These are phyloP conservation scores for Oceanodroma tethys DNA, from an alignment of 2,113 vertebrate genomes.

Conservation along the genomic window DNA sequence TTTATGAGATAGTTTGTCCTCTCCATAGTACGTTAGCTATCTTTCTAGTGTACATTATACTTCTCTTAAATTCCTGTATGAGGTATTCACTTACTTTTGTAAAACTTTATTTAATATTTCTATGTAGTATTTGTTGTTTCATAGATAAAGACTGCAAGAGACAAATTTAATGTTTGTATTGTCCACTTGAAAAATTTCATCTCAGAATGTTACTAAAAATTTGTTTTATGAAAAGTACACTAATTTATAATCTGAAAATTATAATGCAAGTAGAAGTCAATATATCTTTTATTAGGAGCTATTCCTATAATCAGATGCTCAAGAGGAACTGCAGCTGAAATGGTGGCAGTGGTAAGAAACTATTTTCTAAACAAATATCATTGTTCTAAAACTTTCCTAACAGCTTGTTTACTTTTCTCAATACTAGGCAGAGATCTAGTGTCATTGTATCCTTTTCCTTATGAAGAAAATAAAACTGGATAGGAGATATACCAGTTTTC, in stretches of 20 bases:
- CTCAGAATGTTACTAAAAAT: background rate
- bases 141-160: background rate
- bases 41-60: background rate
- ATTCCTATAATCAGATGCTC: slow-evolving; percentile 97
- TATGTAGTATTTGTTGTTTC: background rate
- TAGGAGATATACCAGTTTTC: background rate
- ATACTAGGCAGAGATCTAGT: background rate
- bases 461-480: background rate
- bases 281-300: slow-evolving; percentile 80
- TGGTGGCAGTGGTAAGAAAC: slow-evolving; percentile 94
- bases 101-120: background rate
- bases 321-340: slow-evolving; percentile 96
- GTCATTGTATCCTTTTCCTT: background rate
- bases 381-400: background rate
- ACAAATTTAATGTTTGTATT: background rate
- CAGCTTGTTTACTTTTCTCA: background rate
- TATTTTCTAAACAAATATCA: background rate
- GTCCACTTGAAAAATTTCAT: background rate
- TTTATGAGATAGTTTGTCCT: background rate
- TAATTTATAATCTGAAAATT: background rate
- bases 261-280: background rate
- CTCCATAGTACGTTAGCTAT: background rate
- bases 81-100: background rate
- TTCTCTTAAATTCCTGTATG: background rate
- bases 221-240: background rate